A percentile compares a stretch with the other conserved stretches of the same genome.
Conservation (phyloP, 2,888 invertebrate species). For the Lasiommata megera region DNA sequence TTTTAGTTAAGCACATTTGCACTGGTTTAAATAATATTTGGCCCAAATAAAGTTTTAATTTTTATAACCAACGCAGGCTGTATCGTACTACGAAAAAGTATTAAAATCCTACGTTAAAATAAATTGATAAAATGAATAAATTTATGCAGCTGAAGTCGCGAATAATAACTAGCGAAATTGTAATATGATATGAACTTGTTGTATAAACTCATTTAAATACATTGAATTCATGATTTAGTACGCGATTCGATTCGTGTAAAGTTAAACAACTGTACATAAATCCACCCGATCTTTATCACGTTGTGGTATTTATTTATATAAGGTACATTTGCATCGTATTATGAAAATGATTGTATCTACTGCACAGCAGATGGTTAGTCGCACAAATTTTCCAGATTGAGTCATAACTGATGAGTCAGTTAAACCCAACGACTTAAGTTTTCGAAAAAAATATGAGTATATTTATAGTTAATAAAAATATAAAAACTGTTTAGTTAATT, state of each 20-base stretch:
- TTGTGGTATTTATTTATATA: background rate
- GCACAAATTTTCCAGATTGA: background rate
- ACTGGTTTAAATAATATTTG: too few relatives aligned
- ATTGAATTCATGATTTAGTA: conserved; percentile 23
- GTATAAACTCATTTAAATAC: conserved; percentile 23
- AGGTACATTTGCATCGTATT: background rate
- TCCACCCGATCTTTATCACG: background rate
- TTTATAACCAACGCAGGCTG: too few relatives aligned
- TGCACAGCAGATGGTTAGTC: background rate
- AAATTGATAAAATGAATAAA: background rate
- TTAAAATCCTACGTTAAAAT: too few relatives aligned
- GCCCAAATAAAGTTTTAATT: too few relatives aligned
- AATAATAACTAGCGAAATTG: background rate
- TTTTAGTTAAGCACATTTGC: too few relatives aligned
- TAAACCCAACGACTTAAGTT: too few relatives aligned
- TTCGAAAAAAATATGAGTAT: too few relatives aligned
- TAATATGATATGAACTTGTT: background rate
- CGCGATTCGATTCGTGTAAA: conserved; percentile 1
- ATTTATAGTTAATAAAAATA: too few relatives aligned
- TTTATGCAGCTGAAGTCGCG: background rate
- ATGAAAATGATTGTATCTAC: background rate
- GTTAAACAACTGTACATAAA: background rate
- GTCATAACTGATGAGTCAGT: background rate
- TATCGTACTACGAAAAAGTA: too few relatives aligned
- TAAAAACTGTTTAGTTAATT: too few relatives aligned